Percentiles rank a stretch among this genome's conserved stretches.
These are phyloP conservation scores for Pseudochaenichthys georgianus DNA, from an alignment of 2,797 vertebrate species.

Conservation along the genomic window DNA sequence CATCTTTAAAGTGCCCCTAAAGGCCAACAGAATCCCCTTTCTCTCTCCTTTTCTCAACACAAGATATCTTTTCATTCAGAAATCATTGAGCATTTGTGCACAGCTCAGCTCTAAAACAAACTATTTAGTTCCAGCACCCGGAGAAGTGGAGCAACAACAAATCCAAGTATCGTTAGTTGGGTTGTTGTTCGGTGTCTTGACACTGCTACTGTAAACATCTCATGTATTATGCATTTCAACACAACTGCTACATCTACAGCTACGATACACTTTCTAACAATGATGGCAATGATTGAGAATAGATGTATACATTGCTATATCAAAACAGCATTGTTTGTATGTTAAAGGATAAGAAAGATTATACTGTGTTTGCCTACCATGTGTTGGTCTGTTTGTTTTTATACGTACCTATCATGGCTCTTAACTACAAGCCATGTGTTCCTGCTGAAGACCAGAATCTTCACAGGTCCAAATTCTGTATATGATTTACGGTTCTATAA, in stretches of 20 bases:
- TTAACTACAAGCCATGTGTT: neutral
- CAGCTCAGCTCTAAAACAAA: neutral
- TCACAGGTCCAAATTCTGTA: neutral
- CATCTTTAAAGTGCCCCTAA: neutral
- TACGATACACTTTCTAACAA: neutral
- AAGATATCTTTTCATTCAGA: conserved; percentile 13
- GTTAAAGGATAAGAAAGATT: neutral
- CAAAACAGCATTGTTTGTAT: neutral
- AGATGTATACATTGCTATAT: neutral
- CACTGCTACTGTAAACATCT: neutral
- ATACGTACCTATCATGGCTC: neutral
- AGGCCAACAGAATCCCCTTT: neutral
- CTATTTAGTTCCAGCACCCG: neutral
- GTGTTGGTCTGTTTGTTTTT: neutral
- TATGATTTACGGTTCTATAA: neutral
- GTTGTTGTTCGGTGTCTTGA: conserved; percentile 1
- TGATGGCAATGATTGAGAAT: neutral
- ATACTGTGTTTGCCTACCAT: neutral
- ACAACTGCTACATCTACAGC: neutral
- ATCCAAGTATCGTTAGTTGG: neutral
- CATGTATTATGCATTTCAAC: neutral
- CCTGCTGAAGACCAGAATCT: neutral
- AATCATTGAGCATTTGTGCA: neutral
- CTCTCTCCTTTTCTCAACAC: conserved; percentile 2
- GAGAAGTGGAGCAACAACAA: neutral